Evolutionary conservation across 2,113 vertebrate species (phyloP).

Genomic region (Epinephelus fuscoguttatus): DNA sequence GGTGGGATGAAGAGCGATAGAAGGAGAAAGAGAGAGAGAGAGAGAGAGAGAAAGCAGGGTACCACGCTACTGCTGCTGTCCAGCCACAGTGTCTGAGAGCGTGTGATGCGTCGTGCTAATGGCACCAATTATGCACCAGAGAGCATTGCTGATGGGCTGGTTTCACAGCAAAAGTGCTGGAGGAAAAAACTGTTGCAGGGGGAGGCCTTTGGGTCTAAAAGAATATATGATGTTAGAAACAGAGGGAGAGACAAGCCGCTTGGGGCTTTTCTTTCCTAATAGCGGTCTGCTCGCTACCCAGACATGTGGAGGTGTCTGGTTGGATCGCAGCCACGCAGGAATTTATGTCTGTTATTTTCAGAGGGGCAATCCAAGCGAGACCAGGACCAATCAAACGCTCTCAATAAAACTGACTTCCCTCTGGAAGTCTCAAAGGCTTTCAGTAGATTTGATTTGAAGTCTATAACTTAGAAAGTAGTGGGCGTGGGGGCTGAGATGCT

Average conservation of each 20-base stretch:
- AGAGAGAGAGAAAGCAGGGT: constrained; percentile 10
- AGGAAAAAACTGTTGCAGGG: constrained; percentile 14
- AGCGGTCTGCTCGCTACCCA: constrained; percentile 34
- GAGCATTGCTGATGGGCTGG: constrained; percentile 61
- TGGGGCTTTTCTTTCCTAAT: constrained; percentile 52
- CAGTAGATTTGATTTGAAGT: constrained; percentile 71
- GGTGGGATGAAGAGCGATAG: constrained; percentile 55
- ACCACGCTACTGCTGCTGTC: constrained; percentile 33
- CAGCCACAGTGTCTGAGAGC: constrained; percentile 54
- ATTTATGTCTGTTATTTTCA: constrained; percentile 76
- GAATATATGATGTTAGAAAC: constrained; percentile 20
- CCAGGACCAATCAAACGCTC: constrained; percentile 68
- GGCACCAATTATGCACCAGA: constrained; percentile 76
- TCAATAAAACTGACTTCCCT: constrained; percentile 67
- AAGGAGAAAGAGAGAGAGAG: constrained; percentile 2
- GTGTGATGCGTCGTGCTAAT: constrained; percentile 69
- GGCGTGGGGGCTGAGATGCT: constrained; percentile 42
- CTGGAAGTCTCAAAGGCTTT: constrained; percentile 65
- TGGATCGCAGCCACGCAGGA: constrained; percentile 54
- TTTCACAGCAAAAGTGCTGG: constrained; percentile 36
- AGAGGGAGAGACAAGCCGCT: constrained; percentile 44
- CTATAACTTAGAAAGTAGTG: constrained; percentile 50
- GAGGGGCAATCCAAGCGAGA: constrained; percentile 67
- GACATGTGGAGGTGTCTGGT: constrained; percentile 66
- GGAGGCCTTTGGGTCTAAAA: constrained; percentile 19